These are phyloP conservation scores for Pachyuromys duprasi DNA, from an alignment of 2,797 vertebrate genomes.

Conservation along the genomic window DNA sequence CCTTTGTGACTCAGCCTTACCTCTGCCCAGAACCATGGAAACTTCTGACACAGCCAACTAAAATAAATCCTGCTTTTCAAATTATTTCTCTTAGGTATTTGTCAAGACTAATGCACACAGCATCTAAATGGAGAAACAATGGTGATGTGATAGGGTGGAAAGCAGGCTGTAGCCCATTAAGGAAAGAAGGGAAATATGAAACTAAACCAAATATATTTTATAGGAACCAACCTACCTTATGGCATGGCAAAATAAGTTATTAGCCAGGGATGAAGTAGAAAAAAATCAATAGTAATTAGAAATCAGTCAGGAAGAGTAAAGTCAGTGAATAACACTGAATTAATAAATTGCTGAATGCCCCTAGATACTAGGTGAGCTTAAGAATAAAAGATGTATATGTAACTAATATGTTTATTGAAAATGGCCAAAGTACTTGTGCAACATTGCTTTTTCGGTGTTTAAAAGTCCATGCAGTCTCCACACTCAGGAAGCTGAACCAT, in stretches of 20 bases:
- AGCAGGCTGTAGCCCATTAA: accelerated
- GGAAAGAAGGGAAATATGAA: neutral
- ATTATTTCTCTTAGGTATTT: neutral
- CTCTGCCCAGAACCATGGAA: neutral
- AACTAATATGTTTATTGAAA: neutral
- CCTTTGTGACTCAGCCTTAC: neutral
- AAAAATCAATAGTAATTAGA: neutral
- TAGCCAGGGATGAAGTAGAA: neutral
- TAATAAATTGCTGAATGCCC: neutral
- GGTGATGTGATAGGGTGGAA: neutral
- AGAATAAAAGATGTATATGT: neutral
- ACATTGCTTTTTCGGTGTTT: neutral
- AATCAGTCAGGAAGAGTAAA: neutral
- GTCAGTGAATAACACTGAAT: neutral
- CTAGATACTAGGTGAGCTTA: neutral
- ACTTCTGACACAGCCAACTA: neutral
- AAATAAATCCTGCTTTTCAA: neutral
- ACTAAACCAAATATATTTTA: accelerated
- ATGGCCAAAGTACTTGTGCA: neutral
- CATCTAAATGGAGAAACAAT: neutral
- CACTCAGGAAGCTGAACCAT: neutral
- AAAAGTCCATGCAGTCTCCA: neutral
- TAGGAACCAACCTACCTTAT: neutral
- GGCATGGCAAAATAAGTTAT: neutral
- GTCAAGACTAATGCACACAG: neutral